Evolutionary conservation across 2,888 invertebrate species (phyloP).

Genomic region (Allygus modestus): DNA sequence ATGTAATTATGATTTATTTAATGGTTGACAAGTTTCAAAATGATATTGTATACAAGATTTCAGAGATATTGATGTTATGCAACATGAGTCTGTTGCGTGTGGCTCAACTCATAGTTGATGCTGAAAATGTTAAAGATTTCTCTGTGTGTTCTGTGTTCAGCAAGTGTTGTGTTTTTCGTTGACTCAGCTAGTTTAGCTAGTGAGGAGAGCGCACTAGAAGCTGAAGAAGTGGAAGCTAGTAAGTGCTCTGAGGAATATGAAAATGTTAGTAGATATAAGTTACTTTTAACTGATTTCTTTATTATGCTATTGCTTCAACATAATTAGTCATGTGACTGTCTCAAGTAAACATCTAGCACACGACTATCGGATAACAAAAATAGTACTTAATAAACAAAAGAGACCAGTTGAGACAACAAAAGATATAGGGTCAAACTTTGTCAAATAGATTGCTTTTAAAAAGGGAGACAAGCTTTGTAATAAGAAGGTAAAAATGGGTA

Average conservation of each 20-base stretch:
- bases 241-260: conserved; percentile 58
- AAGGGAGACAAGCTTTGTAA: too few species aligned
- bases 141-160: not conserved
- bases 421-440: too few species aligned
- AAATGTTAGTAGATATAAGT: conserved; percentile 40
- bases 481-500: too few species aligned
- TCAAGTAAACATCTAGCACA: too few species aligned
- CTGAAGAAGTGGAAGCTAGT: conserved; percentile 47
- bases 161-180: not conserved
- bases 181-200: not conserved
- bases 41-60: not conserved
- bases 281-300: not conserved
- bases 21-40: not conserved
- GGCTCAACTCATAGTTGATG: not conserved
- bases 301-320: too few species aligned
- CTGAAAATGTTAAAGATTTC: not conserved
- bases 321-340: too few species aligned
- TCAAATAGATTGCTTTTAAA: too few species aligned
- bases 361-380: too few species aligned
- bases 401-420: too few species aligned
- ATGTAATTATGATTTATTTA: not conserved
- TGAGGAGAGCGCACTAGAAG: not conserved
- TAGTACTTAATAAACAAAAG: too few species aligned
- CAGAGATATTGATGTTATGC: not conserved
- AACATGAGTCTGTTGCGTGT: not conserved